These are phyloP conservation scores for Euglossa dilemma DNA, from an alignment of 1,140 invertebrate species.

Conservation along the genomic window DNA sequence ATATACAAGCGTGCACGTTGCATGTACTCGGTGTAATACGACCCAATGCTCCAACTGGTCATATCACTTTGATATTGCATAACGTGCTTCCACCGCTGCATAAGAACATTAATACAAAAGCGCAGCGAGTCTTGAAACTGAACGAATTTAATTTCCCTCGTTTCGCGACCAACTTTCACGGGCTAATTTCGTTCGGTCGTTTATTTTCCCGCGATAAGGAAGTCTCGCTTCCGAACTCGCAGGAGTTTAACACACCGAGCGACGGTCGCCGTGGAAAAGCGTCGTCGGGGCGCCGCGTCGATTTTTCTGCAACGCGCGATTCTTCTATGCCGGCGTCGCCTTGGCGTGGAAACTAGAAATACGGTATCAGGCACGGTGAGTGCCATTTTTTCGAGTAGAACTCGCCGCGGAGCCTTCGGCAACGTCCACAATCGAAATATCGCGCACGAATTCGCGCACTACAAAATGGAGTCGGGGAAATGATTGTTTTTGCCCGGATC, in stretches of 20 bases:
- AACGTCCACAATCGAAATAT: not conserved
- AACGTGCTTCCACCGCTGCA: constrained; percentile 9
- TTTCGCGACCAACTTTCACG: constrained; percentile 6
- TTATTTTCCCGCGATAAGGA: not conserved
- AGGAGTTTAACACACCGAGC: not conserved
- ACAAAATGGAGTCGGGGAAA: not conserved
- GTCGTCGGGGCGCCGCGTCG: no score
- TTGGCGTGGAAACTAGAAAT: not conserved
- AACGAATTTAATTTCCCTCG: constrained; percentile 11
- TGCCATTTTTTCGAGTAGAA: not conserved
- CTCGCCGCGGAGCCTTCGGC: not conserved
- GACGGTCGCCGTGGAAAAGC: not conserved
- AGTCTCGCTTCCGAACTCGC: not conserved
- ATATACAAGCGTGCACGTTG: constrained; percentile 16
- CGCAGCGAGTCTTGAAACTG: not conserved
- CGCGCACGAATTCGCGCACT: not conserved
- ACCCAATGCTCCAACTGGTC: constrained; percentile 40
- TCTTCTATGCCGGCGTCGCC: not conserved
- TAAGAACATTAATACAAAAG: constrained; percentile 30
- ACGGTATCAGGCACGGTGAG: not conserved
- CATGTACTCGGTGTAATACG: constrained; percentile 26
- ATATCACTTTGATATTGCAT: constrained; percentile 44
- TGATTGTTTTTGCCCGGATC: not conserved
- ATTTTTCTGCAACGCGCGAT: not conserved
- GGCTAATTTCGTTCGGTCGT: not conserved